Conservation (phyloP, 2,888 invertebrate species). For the Sylvicola cinctus region DNA sequence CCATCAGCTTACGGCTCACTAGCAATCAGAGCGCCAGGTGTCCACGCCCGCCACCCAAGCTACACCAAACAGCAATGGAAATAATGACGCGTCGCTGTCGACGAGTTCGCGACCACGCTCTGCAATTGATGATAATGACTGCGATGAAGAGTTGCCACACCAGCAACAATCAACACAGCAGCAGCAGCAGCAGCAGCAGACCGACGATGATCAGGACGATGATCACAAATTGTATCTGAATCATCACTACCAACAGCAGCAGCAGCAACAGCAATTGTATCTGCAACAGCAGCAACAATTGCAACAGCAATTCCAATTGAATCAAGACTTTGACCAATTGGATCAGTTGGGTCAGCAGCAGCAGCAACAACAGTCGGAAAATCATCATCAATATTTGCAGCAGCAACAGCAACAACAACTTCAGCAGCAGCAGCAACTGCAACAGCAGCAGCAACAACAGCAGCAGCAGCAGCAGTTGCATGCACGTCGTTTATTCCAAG, state of each 20-base stretch:
- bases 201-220: constrained; percentile 1
- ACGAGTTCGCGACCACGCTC: constrained; percentile 4
- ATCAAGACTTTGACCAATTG: too few species aligned
- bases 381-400: constrained; percentile 12
- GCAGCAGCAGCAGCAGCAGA: constrained; percentile 11
- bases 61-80: constrained; percentile 18
- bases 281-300: constrained; percentile 19
- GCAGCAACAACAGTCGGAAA: constrained; percentile 16
- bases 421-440: constrained; percentile 21
- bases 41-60: constrained; percentile 15
- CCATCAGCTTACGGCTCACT: constrained; percentile 62
- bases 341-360: constrained; percentile 8
- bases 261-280: constrained; percentile 19
- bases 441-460: constrained; percentile 23
- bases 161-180: constrained; percentile 21
- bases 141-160: constrained; percentile 8
- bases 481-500: constrained; percentile 23
- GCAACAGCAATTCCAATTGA: constrained; percentile 9
- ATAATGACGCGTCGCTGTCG: constrained; percentile 16
- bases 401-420: constrained; percentile 14
- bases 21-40: constrained; percentile 72
- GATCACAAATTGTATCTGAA: background rate
- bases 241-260: constrained; percentile 9
- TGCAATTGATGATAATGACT: too few species aligned
- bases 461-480: constrained; percentile 27